Evolutionary conservation across 2,888 invertebrate genomes (phyloP), one percentile per base, ranked within the genome.

Genomic region (Imbricaverruca yamaguchii): DNA sequence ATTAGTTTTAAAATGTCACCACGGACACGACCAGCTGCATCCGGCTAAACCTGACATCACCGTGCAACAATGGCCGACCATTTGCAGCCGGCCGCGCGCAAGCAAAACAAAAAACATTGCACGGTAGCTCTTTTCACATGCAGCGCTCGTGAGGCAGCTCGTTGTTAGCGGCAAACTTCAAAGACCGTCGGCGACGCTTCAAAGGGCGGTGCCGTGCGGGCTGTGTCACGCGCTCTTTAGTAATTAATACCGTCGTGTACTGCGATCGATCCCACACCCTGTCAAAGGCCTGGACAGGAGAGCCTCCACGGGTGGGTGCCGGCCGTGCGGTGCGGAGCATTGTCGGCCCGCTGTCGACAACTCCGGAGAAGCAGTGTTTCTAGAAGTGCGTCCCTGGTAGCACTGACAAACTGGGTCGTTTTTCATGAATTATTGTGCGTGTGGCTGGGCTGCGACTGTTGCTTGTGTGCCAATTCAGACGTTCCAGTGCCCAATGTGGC

Each of bases 81-180:
- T n/a, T 55, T 67, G 69, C 55, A 67, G 80, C 55, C 67, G 23
- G 53, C 80, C 53, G 23, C 39, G 74, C n/a, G 0, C 53, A 25
- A 39, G 39, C 39, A 39, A 39, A 39, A n/a, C n/a, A 80, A 67
- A 67, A 57, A 59, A 25, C 23, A 23, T 39, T 67, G 23, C 69
- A 69, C 57, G 74, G 74, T n/a, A 81, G 74, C 74, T 39, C 69
- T 80, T 81, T 80, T 56, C 39, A 18, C 53, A 74, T 21, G 74
- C 23, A 23, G 74, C 74, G 55, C 23, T 74, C 74, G 74, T 74
- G 74, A 53, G 55, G 21, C 74, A 4, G 7, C 55, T 11, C 9
- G 53, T 18, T 55, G 55, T 55, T 74, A 55, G 53, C 53, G 74
- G 53, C 55, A 10, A 10, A 74, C 74, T 74, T 74, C 74, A 55